Evolutionary conservation across 2,797 vertebrate genomes (phyloP), one percentile per base, ranked within the genome.

Genomic region (Mareca penelope): DNA sequence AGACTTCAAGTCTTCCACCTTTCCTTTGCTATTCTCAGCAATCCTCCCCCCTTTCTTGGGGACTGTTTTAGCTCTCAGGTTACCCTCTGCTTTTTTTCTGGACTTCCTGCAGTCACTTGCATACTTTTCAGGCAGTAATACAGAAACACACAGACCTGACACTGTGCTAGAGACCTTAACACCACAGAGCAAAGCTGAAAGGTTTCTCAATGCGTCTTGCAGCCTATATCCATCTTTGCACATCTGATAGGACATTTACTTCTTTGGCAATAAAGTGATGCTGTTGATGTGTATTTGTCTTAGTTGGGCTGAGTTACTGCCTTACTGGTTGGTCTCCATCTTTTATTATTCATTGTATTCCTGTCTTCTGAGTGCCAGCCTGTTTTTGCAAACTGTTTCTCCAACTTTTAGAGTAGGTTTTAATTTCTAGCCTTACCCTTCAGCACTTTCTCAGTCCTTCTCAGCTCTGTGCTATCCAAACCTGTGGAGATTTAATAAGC

Each of bases 61-160:
- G 9, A 1, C 3, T 29, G 16, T 13, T 93, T 67, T 3, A 28
- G 15, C 33, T 44, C 35, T 63, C 52, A 26, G 55, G 13, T 23
- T 21, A 2, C 11, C 75, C 48, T 52, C 37, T 65, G 39, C 35
- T 12, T 44, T 48, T 48, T 31, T 68, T 44, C n/a, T n/a, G 11
- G 39, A 17, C 28, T 67, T 37, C 19, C n/a, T 28, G 22, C 12
- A 26, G 63, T 5, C 1, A 0, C 28, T 0, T 11, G 15, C 24
- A 2, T 5, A 23, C 7, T 48, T 68, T 60, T 44, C 2, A 46
- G 48, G 60, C 28, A 26, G 24, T 3, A 13, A 0, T 0, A 18
- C 4, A 6, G 63, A 67, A 53, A 42, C n/a, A 8, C n/a, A 17
- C 26, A 72, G 48, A 6, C 8, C 3, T 1, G 22, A 7, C 1